Evolutionary conservation across 2,888 invertebrate species (phyloP).

Genomic region (Platynereis dumerilii): DNA sequence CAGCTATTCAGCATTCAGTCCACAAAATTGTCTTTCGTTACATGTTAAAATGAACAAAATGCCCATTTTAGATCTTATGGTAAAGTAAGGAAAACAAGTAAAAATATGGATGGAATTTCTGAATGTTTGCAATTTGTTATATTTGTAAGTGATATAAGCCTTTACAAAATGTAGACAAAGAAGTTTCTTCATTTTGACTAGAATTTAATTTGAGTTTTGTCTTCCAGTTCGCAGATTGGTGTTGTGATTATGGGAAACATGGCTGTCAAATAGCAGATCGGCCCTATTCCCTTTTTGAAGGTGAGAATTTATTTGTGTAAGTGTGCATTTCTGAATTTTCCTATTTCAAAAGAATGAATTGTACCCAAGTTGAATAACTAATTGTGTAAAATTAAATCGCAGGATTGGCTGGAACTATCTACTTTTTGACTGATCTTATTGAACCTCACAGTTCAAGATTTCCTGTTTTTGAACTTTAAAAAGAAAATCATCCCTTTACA

Average conservation of each 20-base stretch:
- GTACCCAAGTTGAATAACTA: not conserved
- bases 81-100: no score
- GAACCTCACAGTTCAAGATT: conserved; percentile 74
- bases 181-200: no score
- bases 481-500: not conserved
- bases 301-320: conserved; percentile 51
- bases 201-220: no score
- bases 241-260: conserved; percentile 74
- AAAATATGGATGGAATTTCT: no score
- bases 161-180: no score
- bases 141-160: no score
- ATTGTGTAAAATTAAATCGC: conserved; percentile 25
- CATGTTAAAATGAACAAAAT: no score
- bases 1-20: no score
- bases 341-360: not conserved
- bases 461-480: conserved; percentile 70
- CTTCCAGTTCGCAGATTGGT: conserved; percentile 82
- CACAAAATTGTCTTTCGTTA: no score
- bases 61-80: no score
- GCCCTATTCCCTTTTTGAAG: conserved; percentile 85
- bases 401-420: conserved; percentile 76
- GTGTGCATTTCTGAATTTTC: not conserved
- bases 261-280: conserved; percentile 73
- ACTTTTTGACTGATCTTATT: conserved; percentile 75
- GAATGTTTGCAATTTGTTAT: no score